Evolutionary conservation across 1,140 invertebrate species (phyloP), one percentile per base, ranked within the genome.

Genomic region (Atopsyche davidsoni): DNA sequence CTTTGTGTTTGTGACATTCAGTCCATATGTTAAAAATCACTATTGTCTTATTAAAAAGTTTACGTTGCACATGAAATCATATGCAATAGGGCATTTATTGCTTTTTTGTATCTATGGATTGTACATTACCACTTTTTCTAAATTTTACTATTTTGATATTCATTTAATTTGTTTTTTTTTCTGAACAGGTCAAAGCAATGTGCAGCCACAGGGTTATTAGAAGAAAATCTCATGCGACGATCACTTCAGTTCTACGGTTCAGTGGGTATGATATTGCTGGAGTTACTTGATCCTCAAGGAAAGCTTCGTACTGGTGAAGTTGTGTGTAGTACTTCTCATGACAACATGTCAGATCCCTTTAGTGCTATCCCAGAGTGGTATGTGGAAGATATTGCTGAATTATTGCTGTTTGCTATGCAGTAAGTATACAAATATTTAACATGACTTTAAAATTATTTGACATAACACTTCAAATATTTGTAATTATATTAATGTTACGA

Each of bases 301-400:
- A 40, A 63, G 58, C 68, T 64, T 9, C 66, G 55, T 40, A 58
- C 59, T 35, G 65, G 71, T 13, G 69, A 69, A 43, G 62, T 64
- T 7, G 58, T 60, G 64, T 23, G 66, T 76, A 59, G 69, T 82
- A 49, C 80, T 80, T 40, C 68, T 84, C 1, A 72, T 75, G 7
- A 60, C 62, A 51, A 79, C 47, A 70, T 83, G 40, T 79, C 88
- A 18, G 77, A 80, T 63, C 73, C 82, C 55, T 97, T 96, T 75
- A 82, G 86, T 39, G 88, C 89, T 57, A 75, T 94, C 58, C 95
- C 95, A 13, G 94, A 98, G 70, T 96, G 92, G 87, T 96, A 95
- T 66, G 82, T 96, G 36, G 94, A 97, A 67, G 94, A 98, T 68
- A 87, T 97, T 49, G 92, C 93, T 13, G 93, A 97, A 67, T 95